Evolutionary conservation across 2,888 invertebrate genomes (phyloP).

Genomic region (Drosophila kambysellisi): DNA sequence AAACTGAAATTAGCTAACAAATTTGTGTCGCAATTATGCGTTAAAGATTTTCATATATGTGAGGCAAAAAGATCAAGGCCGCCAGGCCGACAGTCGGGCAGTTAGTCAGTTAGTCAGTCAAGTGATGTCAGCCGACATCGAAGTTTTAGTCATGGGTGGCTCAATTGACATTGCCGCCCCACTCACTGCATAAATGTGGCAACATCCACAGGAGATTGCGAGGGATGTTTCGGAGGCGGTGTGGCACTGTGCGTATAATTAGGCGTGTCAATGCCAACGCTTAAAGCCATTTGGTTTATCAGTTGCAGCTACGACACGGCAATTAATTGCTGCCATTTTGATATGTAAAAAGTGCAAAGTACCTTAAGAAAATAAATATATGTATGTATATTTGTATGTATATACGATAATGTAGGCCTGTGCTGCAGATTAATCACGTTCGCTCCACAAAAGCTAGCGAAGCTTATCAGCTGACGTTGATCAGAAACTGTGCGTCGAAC

Average conservation of each 20-base stretch:
- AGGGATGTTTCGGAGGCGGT: not conserved
- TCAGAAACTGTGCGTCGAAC: slow-evolving; percentile 65
- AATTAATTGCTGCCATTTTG: slow-evolving; percentile 80
- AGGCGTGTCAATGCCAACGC: slow-evolving; percentile 81
- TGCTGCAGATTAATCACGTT: slow-evolving; percentile 50
- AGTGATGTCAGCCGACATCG: slow-evolving; percentile 66
- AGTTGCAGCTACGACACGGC: slow-evolving; percentile 57
- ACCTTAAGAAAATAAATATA: slow-evolving; percentile 33
- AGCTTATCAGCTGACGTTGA: slow-evolving; percentile 76
- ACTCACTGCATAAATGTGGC: slow-evolving; percentile 68
- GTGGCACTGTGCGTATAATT: slow-evolving; percentile 67
- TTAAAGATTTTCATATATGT: slow-evolving; percentile 51
- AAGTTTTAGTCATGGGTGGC: slow-evolving; percentile 68
- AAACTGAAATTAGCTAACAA: slow-evolving; percentile 69
- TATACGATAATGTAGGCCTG: slow-evolving; percentile 27
- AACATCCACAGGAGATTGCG: slow-evolving; percentile 40
- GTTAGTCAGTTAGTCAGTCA: slow-evolving; percentile 6
- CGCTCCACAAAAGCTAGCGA: slow-evolving; percentile 47
- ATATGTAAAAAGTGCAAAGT: slow-evolving; percentile 71
- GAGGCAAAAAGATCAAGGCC: slow-evolving; percentile 72
- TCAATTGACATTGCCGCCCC: slow-evolving; percentile 49
- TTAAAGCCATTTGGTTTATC: slow-evolving; percentile 75
- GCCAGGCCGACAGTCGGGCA: slow-evolving; percentile 12
- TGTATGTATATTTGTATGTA: slow-evolving; percentile 4
- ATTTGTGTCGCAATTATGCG: slow-evolving; percentile 76